Evolutionary conservation across 2,888 invertebrate species (phyloP), one percentile per base, ranked within the genome.

Genomic region (Podabrus alpinus): DNA sequence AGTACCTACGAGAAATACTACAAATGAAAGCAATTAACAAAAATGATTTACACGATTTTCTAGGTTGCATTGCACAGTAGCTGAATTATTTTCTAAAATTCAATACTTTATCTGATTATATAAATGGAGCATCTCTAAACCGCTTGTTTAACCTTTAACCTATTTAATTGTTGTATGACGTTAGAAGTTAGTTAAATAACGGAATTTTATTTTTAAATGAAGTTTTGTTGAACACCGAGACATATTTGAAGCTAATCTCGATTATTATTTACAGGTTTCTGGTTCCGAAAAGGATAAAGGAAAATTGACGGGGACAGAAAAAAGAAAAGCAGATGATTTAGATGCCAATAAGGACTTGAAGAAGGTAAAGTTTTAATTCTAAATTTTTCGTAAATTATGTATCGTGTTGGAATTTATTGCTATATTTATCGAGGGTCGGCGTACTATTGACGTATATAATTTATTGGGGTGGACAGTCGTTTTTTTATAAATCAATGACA

Each of bases 331-430:
- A 13, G 95, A 95, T 83, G 95, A 95, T 82, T 91, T 91, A 2
- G 95, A 95, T 80, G 92, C 93, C 80, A 93, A 93, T 85, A 95
- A 95, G 86, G 95, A 95, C 88, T 90, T 95, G 83, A 95, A 95
- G 89, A 95, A 95, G 93, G 95, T 95, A 88, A 86, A n/a, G n/a
- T n/a, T 45, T 45, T n/a, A 45, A 45, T n/a, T n/a, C 45, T n/a
- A 45, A 45, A 45, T 45, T 45, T 29, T 45, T 45, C n/a, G 45
- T 45, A 45, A 45, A n/a, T 45, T n/a, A 45, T 45, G 45, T 45
- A 45, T n/a, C 45, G n/a, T 45, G 45, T 7, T 45, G 45, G 7
- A 45, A 45, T 45, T 45, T 45, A 45, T 45, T 45, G n/a, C n/a
- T n/a, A 45, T 45, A 45, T 45, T n/a, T n/a, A n/a, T 4, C 5